Evolutionary conservation across 2,797 vertebrate species (phyloP), one percentile per base, ranked within the genome.

Genomic region (Sebastes matsubarae): DNA sequence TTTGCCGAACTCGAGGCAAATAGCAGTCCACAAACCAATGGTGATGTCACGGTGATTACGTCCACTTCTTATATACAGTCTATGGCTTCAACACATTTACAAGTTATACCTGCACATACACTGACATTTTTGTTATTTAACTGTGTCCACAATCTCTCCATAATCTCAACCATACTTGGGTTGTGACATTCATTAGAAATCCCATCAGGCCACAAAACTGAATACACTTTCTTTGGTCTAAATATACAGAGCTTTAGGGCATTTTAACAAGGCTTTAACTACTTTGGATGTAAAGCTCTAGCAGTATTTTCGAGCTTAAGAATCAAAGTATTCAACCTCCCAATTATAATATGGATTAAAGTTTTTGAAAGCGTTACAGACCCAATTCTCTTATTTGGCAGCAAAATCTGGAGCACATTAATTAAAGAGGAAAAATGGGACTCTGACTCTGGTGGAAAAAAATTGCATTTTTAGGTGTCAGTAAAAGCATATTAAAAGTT

Each of bases 281-380:
- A 25, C 36, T 80, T 66, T 34, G 30, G 38, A 67, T 72, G 52
- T 61, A 63, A 72, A 76, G 46, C 27, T 71, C n/a, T 14, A 36
- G 52, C 66, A 64, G 32, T 13, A 66, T 72, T 69, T 73, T 79
- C 64, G 9, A 70, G 25, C 36, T 58, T 61, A 42, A 61, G 36
- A 76, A 29, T 6, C n/a, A 77, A 80, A 42, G 30, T 38, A 72
- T 72, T 61, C 68, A 78, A 63, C 74, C 59, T 66, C 32, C 36
- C 75, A 83, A 76, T 75, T 81, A 68, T 8, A 80, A 78, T 80
- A 77, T 69, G 64, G 50, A 79, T 80, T 74, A 20, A 68, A 77
- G 27, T 73, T 76, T 82, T 32, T 82, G 30, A 79, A 77, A 77
- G 34, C 5, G 0, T 61, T 52, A 74, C n/a, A 75, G 8, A 64